Percentiles rank a stretch among this genome's conserved stretches.
Evolutionary conservation across 1,140 invertebrate species (phyloP).

Genomic region (Piezodorus guildinii): DNA sequence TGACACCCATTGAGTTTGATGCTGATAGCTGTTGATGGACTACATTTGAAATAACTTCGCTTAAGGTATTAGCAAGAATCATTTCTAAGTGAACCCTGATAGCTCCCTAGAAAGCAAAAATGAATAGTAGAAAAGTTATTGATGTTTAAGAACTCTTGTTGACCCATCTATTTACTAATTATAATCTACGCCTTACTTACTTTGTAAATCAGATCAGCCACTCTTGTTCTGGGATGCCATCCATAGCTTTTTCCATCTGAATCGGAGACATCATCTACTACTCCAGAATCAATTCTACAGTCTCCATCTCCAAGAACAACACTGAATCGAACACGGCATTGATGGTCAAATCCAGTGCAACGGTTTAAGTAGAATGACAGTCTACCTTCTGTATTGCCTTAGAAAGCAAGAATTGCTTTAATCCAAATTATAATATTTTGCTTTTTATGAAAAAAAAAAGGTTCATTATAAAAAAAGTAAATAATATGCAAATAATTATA

Average conservation of each 20-base stretch:
- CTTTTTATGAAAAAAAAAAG: too few relatives aligned
- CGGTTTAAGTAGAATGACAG: constrained; percentile 54
- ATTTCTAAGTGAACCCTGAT: constrained; percentile 62
- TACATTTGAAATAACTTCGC: constrained; percentile 43
- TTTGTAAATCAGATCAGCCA: constrained; percentile 47
- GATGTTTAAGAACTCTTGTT: neutral
- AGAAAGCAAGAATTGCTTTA: too few relatives aligned
- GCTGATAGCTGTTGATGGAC: constrained; percentile 7
- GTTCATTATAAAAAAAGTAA: too few relatives aligned
- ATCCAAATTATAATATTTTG: too few relatives aligned
- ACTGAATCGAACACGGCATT: constrained; percentile 62
- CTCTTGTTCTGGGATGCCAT: constrained; percentile 53
- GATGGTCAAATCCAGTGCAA: constrained; percentile 69
- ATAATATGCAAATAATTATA: too few relatives aligned
- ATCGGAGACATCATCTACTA: constrained; percentile 65
- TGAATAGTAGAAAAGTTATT: neutral
- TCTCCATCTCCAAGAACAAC: constrained; percentile 62
- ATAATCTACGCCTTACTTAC: constrained; percentile 27
- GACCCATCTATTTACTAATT: neutral
- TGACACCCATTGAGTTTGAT: constrained; percentile 27
- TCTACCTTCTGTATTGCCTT: constrained; percentile 34
- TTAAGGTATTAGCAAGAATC: constrained; percentile 61
- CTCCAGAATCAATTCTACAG: constrained; percentile 57
- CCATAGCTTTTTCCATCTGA: constrained; percentile 58
- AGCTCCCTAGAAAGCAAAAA: constrained; percentile 31